phyloP scores from a whole-genome alignment of 1,140 invertebrate genomes.

The Wiebesia pumilae region DNA sequence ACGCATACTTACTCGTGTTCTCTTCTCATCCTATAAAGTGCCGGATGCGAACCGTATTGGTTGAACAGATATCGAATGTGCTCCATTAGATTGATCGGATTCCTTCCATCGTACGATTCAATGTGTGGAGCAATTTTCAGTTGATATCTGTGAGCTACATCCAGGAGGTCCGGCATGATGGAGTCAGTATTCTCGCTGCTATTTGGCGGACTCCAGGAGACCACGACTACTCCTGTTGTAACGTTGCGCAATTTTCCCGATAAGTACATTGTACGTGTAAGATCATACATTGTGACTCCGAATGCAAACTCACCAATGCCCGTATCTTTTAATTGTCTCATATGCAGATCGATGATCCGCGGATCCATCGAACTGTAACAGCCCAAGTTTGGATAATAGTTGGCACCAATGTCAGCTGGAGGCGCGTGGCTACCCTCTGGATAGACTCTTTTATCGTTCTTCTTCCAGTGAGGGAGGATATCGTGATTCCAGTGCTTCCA shows the following conservation, averaged over 20 bases:
- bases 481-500: constrained; percentile 76
- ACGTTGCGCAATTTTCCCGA: not conserved
- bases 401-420: constrained; percentile 73
- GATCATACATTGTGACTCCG: not conserved
- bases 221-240: constrained; percentile 67
- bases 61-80: constrained; percentile 69
- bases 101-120: constrained; percentile 71
- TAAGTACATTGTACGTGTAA: not conserved
- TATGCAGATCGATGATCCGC: constrained; percentile 71
- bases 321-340: constrained; percentile 71
- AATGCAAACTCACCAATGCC: constrained; percentile 68
- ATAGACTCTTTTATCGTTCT: constrained; percentile 70
- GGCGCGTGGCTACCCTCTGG: constrained; percentile 71
- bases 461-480: constrained; percentile 73
- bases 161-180: constrained; percentile 70
- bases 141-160: constrained; percentile 69
- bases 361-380: constrained; percentile 75
- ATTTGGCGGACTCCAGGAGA: constrained; percentile 73
- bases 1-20: constrained; percentile 63
- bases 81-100: constrained; percentile 71
- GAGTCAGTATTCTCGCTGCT: constrained; percentile 69
- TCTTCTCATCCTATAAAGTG: constrained; percentile 75
- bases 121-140: constrained; percentile 74
- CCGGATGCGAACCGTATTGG: constrained; percentile 72
- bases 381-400: constrained; percentile 73